A percentile compares a stretch with the other conserved stretches of the same genome.
These are phyloP conservation scores for Scelioninae gen. 1 DNA, from an alignment of 2,888 invertebrate genomes.

Conservation along the genomic window DNA sequence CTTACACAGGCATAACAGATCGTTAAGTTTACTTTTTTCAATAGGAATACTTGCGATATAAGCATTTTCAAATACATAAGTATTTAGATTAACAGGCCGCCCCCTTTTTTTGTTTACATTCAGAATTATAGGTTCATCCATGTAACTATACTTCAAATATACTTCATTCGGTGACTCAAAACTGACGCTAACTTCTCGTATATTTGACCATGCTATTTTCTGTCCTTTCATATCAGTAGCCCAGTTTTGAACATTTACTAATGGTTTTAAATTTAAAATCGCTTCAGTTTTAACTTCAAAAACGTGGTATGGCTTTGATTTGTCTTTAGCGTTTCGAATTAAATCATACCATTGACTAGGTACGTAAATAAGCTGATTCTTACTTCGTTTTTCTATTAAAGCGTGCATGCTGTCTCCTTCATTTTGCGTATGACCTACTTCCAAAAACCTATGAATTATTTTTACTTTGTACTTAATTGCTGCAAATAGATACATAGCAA, in stretches of 20 bases:
- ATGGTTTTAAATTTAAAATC: conserved; percentile 50
- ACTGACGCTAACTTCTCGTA: not conserved
- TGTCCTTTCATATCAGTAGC: conserved; percentile 8
- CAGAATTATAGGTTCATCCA: not conserved
- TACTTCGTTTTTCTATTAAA: conserved; percentile 68
- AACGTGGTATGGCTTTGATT: conserved; percentile 37
- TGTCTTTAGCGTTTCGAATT: conserved; percentile 46
- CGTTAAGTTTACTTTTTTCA: too few species aligned
- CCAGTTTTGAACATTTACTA: too few species aligned
- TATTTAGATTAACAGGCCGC: conserved; percentile 16
- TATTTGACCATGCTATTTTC: conserved; percentile 20
- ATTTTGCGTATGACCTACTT: conserved; percentile 74
- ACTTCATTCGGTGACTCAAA: not conserved
- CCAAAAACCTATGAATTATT: conserved; percentile 3
- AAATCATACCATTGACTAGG: conserved; percentile 46
- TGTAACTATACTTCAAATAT: conserved; percentile 12
- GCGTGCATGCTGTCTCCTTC: conserved; percentile 75
- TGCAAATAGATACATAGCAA: conserved; percentile 4
- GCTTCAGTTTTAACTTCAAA: conserved; percentile 29
- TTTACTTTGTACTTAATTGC: not conserved
- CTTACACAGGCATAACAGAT: too few species aligned
- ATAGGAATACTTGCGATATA: too few species aligned
- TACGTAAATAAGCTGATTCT: conserved; percentile 59
- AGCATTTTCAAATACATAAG: not conserved
- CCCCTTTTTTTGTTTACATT: conserved; percentile 14